These are phyloP conservation scores for Emydura subglobosa DNA, from an alignment of 2,113 vertebrate species.

Conservation along the genomic window DNA sequence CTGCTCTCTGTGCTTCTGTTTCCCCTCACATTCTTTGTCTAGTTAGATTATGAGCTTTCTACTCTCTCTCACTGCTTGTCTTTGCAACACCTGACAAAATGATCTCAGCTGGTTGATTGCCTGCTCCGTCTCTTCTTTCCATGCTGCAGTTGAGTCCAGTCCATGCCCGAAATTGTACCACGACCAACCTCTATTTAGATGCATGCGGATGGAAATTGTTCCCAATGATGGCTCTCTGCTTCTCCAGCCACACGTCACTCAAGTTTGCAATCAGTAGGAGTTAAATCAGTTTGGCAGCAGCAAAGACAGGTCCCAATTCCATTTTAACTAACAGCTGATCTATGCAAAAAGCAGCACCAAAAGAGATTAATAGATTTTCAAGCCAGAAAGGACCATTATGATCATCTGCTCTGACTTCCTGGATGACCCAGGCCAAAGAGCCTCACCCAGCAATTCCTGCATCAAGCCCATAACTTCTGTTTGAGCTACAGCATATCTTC, in stretches of 20 bases:
- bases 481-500: not conserved
- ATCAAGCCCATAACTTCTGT: not conserved
- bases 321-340: not conserved
- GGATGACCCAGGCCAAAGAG: not conserved
- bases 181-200: not conserved
- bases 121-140: not conserved
- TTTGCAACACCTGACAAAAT: not conserved
- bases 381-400: not conserved
- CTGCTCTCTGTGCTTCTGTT: not conserved
- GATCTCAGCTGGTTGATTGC: not conserved
- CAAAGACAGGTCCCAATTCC: not conserved
- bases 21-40: not conserved
- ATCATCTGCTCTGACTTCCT: not conserved
- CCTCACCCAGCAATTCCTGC: not conserved
- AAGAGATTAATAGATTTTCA: not conserved
- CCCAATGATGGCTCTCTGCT: not conserved
- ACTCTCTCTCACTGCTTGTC: not conserved
- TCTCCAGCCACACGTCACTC: not conserved
- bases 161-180: not conserved
- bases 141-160: not conserved
- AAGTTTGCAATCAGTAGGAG: not conserved
- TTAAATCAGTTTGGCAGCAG: not conserved
- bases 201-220: not conserved
- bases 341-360: not conserved
- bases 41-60: not conserved